Evolutionary conservation across 2,113 vertebrate genomes (phyloP), one percentile per base, ranked within the genome.

Genomic region (Gymnocephalus cernua): DNA sequence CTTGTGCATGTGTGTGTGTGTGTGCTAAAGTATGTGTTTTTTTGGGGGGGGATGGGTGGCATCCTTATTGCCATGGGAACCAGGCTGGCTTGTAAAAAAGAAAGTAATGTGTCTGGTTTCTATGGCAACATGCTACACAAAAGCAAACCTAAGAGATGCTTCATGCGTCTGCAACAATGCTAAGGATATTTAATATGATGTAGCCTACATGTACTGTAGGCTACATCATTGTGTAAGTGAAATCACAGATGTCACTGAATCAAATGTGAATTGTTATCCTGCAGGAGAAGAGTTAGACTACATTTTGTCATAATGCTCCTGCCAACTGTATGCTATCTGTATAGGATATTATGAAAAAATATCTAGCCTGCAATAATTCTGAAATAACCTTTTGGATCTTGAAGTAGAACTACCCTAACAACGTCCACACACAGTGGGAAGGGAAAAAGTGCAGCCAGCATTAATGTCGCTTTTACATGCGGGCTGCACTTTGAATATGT

Each of bases 1-100:
- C 51, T 53, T 44, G 51, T 18, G 50, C 58, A 44, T 48, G 64
- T 51, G 62, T 57, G n/a, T 70, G 23, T 35, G 47, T 72, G 51
- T 57, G 51, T 18, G 58, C 50, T n/a, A 35, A 21, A 6, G 53
- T 72, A 6, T 38, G 13, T 67, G 67, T 77, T 38, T 79, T 32
- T 72, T 50, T 29, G 14, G 48, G 63, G 65, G 80, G 64, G 79
- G 86, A 81, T 78, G 86, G 78, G 77, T 88, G 75, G 93, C 89
- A 88, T 93, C 88, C 61, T 81, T 35, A 72, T 90, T 79, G 87
- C 92, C 92, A 94, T 94, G 91, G 94, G 64, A 94, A 95, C 93
- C 53, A 23, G 51, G 19, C 10, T 41, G 38, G 72, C 88, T 86
- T 83, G 74, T 88, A 71, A 62, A 62, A 57, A 67, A 48, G 68